A percentile compares a stretch with the other conserved stretches of the same genome.
Conservation (phyloP, 2,113 vertebrate genomes). For the Tyto alba region DNA sequence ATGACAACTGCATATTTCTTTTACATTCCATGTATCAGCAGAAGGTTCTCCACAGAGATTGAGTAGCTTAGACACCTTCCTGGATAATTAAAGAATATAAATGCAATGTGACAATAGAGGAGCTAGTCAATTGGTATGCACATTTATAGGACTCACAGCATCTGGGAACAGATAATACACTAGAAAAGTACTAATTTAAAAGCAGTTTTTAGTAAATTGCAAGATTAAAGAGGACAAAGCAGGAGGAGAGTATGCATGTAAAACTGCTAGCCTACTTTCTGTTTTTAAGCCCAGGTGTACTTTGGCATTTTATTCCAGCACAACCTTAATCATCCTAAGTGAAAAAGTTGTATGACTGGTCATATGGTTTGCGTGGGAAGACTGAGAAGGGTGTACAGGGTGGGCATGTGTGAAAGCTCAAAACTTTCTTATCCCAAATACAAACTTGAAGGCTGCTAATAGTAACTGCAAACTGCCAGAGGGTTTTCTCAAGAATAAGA, state of each 20-base stretch:
- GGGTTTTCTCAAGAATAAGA: conserved; percentile 15
- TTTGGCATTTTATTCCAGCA: neutral
- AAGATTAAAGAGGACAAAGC: neutral
- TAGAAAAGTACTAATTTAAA: neutral
- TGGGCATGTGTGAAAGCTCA: conserved; percentile 48
- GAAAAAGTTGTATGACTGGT: conserved; percentile 31
- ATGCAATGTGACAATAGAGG: neutral
- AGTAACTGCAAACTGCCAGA: conserved; percentile 30
- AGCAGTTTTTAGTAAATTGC: neutral
- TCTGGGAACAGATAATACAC: neutral
- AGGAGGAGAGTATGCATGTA: neutral
- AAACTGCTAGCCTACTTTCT: neutral
- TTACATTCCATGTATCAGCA: neutral
- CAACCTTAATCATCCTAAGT: conserved; percentile 5
- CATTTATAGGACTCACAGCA: neutral
- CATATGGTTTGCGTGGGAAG: conserved; percentile 48
- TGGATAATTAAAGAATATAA: neutral
- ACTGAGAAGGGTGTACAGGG: conserved; percentile 4
- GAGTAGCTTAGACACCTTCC: neutral
- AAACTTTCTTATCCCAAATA: conserved; percentile 40
- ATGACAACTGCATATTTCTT: neutral
- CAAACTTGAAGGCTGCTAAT: conserved; percentile 12
- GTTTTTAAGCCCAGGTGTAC: conserved; percentile 33
- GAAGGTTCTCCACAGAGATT: neutral
- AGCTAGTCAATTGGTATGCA: neutral